Evolutionary conservation across 2,888 invertebrate species (phyloP), one percentile per base, ranked within the genome.

Genomic region (Bembecia ichneumoniformis): DNA sequence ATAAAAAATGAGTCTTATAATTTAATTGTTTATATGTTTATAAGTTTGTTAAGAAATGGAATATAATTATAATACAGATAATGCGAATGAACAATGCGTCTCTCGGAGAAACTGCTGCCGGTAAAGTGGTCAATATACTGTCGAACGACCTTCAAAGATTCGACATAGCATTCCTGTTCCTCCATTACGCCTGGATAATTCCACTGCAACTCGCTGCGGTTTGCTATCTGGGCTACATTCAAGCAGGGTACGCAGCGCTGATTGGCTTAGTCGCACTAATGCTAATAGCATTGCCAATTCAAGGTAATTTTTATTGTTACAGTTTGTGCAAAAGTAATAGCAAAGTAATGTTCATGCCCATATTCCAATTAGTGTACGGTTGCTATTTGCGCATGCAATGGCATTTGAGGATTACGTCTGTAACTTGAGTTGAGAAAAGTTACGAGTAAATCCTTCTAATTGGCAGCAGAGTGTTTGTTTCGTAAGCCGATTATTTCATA

Each of bases 71-170:
- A 9, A 9, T 58, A 44, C 53, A 83, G 84, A 76, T 87, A 58
- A 86, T 87, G 86, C 76, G 83, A 1, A 82, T 87, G 82, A 77
- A 78, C 56, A 83, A 83, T 51, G 70, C 77, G 0, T 92, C 96
- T 0, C 73, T 96, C 40, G 93, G 93, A 0, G 91, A 95, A 66
- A 96, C 96, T 0, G 94, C 96, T 0, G 91, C 93, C 0, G 96
- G 96, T 0, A 95, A 96, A 77, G 91, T 97, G 34, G 93, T 96
- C 11, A 97, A 97, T 77, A 77, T 97, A 20, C 84, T 97, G 48
- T 95, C 96, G 14, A 96, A 96, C 68, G 97, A 97, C 67, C 92
- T 96, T 47, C 93, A 91, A 68, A 90, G 96, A 35, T 95, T 96
- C 65, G 96, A 96, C 70, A 65, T 92, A 72, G 90, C 93, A 2